Evolutionary conservation across 2,113 vertebrate species (phyloP), one percentile per base, ranked within the genome.

Genomic region (Paradisaea rubra): DNA sequence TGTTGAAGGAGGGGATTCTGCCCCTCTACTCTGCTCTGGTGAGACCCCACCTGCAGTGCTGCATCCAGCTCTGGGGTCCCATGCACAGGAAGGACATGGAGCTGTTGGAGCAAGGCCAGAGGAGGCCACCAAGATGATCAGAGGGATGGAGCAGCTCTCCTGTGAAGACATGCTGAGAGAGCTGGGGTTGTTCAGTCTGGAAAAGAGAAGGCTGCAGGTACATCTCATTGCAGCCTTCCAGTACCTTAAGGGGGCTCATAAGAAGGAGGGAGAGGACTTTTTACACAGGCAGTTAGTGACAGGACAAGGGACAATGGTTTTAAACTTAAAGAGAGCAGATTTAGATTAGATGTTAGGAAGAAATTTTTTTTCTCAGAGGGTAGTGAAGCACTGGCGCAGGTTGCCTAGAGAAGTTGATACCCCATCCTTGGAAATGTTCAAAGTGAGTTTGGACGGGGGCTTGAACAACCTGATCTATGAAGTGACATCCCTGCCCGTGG

Each of bases 101-200:
- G 0, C 50, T 64, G 17, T 1, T 10, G 18, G 25, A 27, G 6
- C 0, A 1, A 13, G 4, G 27, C 53, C 66, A 71, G 13, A 21
- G 25, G 13, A 56, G 24, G 18, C 0, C 20, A 42, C 9, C 9
- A 22, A 10, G 5, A 18, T 35, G 25, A 41, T 25, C 2, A 71
- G 30, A 57, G 31, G 10, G 10, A 8, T 31, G 10, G 35, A 50
- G 31, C 11, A 1, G 1, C 15, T 50, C 17, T 57, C 31, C 31
- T 20, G 4, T 19, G 37, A 50, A 37, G 42, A 33, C 11, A 50
- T 5, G 6, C 14, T 42, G 42, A 64, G 30, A 27, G 5, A 37
- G 8, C 6, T 49, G 21, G 25, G 18, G 8, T 20, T 65, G 44
- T 33, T 44, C 22, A 72, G 18, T 12, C 18, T 6, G 7, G 31